Evolutionary conservation across 2,797 vertebrate genomes (phyloP).

Genomic region (Heteromormyrus szaboi): DNA sequence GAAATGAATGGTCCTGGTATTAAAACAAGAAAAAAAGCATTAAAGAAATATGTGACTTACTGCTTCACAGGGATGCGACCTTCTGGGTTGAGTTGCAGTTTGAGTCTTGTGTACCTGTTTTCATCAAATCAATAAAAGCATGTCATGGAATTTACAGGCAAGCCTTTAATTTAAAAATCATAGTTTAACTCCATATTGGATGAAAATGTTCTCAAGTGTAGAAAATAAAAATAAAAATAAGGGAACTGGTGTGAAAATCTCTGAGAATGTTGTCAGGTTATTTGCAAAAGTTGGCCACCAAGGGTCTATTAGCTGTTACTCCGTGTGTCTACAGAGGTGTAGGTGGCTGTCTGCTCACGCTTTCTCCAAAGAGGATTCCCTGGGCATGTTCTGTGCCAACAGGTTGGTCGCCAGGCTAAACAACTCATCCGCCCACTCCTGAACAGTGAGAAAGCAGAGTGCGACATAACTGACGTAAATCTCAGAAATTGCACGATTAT

Average conservation of each 20-base stretch:
- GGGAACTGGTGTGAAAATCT: not conserved
- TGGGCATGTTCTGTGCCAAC: slow-evolving; percentile 89
- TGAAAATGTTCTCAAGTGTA: not conserved
- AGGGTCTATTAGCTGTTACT: not conserved
- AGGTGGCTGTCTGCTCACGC: slow-evolving; percentile 73
- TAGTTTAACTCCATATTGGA: not conserved
- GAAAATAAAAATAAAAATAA: not conserved
- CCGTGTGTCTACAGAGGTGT: not conserved
- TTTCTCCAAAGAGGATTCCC: slow-evolving; percentile 91
- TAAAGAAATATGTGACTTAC: slow-evolving; percentile 60
- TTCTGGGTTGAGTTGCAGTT: slow-evolving; percentile 85
- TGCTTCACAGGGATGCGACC: slow-evolving; percentile 92
- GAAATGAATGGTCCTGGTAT: not conserved
- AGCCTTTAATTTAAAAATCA: not conserved
- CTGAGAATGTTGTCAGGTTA: not conserved
- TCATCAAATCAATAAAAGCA: not conserved
- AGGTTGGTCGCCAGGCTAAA: slow-evolving; percentile 92
- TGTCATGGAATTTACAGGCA: not conserved
- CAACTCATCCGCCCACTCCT: slow-evolving; percentile 94
- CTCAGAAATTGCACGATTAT: not conserved
- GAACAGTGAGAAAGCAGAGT: slow-evolving; percentile 33
- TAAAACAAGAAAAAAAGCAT: not conserved
- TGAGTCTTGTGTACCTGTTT: slow-evolving; percentile 73
- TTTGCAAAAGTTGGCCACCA: not conserved
- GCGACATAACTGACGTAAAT: not conserved